A percentile compares a stretch with the other conserved stretches of the same genome.
Conservation (phyloP, 2,888 invertebrate genomes). For the Cephus rjabovi region DNA sequence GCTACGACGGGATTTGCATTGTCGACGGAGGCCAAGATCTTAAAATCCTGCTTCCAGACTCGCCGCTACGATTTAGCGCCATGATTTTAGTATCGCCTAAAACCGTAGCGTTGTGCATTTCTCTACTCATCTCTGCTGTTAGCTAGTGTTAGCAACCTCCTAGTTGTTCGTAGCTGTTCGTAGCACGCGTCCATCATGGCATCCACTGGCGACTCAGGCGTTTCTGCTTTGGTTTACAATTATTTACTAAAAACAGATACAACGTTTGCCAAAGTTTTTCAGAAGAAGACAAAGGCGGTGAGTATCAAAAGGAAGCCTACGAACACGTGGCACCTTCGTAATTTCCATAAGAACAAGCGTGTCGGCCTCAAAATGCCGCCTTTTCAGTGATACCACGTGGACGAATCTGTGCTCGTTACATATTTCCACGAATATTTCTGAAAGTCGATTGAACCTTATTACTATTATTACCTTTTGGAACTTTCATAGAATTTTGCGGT, state of each 20-base stretch:
- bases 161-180: slow-evolving; percentile 27
- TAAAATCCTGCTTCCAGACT: too few relatives aligned
- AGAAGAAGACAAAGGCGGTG: slow-evolving; percentile 81
- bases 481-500: too few relatives aligned
- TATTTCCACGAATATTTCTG: too few relatives aligned
- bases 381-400: slow-evolving; percentile 39
- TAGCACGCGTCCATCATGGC: slow-evolving; percentile 66
- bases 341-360: neutral
- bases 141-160: neutral
- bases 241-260: slow-evolving; percentile 75
- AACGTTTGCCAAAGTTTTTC: slow-evolving; percentile 76
- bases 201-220: slow-evolving; percentile 62
- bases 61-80: too few relatives aligned
- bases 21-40: too few relatives aligned
- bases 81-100: too few relatives aligned
- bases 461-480: too few relatives aligned
- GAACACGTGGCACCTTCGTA: neutral
- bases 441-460: too few relatives aligned
- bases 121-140: too few relatives aligned
- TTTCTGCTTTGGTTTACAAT: slow-evolving; percentile 74
- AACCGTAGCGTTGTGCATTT: too few relatives aligned
- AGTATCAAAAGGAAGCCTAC: slow-evolving; percentile 61
- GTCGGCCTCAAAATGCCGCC: slow-evolving; percentile 21
- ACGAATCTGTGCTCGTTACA: neutral
- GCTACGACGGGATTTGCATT: too few relatives aligned